Evolutionary conservation across 2,888 invertebrate species (phyloP).

Genomic region (Hirtodrosophila trivittata): DNA sequence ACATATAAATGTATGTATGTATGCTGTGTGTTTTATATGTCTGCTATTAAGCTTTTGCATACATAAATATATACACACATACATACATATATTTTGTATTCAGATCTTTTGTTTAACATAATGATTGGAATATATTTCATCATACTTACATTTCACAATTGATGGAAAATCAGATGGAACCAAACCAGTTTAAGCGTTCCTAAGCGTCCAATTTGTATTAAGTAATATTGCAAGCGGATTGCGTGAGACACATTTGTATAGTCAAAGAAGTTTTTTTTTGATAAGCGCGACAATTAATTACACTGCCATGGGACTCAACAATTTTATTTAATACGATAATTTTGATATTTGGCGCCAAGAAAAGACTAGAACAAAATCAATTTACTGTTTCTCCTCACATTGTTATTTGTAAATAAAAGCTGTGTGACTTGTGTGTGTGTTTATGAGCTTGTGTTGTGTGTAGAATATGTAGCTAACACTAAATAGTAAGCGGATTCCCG

Average conservation of each 20-base stretch:
- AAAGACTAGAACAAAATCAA: constrained; percentile 2
- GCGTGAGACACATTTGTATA: constrained; percentile 34
- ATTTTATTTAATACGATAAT: constrained; percentile 12
- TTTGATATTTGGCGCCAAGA: constrained; percentile 36
- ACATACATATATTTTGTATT: not conserved
- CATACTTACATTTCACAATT: constrained; percentile 47
- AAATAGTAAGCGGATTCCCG: constrained; percentile 11
- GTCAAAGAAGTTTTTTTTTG: not conserved
- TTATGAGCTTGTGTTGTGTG: constrained; percentile 6
- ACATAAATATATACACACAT: too few relatives aligned
- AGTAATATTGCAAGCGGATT: constrained; percentile 35
- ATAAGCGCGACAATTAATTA: not conserved
- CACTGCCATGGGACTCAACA: constrained; percentile 10
- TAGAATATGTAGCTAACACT: constrained; percentile 12
- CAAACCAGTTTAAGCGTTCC: constrained; percentile 35
- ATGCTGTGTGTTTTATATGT: too few relatives aligned
- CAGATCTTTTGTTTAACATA: too few relatives aligned
- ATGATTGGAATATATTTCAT: constrained; percentile 33
- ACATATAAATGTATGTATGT: too few relatives aligned
- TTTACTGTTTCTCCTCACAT: constrained; percentile 24
- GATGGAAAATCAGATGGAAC: constrained; percentile 4
- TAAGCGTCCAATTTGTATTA: constrained; percentile 31
- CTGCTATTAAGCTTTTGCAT: too few relatives aligned
- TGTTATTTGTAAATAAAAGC: constrained; percentile 31
- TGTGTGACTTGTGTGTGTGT: not conserved